Evolutionary conservation across 2,113 vertebrate species (phyloP).

Genomic region (Gavialis gangeticus): DNA sequence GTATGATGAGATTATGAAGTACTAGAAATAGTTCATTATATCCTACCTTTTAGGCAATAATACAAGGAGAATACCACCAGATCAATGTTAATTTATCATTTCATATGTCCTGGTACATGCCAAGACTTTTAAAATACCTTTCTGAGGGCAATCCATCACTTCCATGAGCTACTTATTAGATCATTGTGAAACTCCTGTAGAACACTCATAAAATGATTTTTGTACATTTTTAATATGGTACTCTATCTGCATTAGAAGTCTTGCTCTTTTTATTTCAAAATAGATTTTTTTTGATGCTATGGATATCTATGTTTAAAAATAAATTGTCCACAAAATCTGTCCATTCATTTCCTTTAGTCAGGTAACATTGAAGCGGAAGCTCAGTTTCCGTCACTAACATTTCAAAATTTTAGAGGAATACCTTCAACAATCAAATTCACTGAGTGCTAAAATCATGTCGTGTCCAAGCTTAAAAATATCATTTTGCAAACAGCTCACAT

Average conservation of each 20-base stretch:
- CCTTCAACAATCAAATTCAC: not conserved
- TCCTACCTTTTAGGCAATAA: not conserved
- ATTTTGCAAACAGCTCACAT: not conserved
- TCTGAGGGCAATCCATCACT: not conserved
- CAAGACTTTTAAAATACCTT: not conserved
- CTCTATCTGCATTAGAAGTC: not conserved
- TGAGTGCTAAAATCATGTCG: not conserved
- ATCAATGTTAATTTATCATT: slow-evolving; percentile 2
- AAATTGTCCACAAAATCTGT: not conserved
- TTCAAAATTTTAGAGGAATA: not conserved
- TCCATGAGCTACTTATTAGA: not conserved
- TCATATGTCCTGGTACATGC: not conserved
- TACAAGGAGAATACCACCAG: not conserved
- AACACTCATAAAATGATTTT: not conserved
- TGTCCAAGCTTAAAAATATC: not conserved
- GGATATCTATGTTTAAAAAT: not conserved
- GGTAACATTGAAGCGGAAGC: not conserved
- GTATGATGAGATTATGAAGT: not conserved
- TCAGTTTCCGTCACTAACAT: not conserved
- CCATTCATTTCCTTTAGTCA: not conserved
- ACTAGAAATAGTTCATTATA: not conserved
- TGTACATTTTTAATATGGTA: not conserved
- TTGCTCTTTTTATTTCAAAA: not conserved
- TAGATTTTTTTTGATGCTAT: not conserved
- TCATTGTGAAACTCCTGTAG: not conserved